Evolutionary conservation across 1,140 invertebrate species (phyloP).

Genomic region (Drosophila pseudoananassae): DNA sequence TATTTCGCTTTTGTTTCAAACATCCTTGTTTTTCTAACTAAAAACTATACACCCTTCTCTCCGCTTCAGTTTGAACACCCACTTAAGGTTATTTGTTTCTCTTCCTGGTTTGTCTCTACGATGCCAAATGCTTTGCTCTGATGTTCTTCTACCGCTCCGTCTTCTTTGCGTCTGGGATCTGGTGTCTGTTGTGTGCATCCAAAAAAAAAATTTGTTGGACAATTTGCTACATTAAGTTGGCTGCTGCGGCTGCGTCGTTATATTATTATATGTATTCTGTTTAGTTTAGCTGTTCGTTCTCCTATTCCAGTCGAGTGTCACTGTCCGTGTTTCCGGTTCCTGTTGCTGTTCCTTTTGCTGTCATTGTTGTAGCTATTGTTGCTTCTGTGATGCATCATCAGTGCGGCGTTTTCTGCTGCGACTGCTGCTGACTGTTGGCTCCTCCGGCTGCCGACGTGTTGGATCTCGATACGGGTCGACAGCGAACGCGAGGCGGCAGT

Average conservation of each 20-base stretch:
- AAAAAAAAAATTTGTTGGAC: conserved; percentile 37
- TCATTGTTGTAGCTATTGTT: conserved; percentile 19
- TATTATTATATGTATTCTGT: conserved; percentile 16
- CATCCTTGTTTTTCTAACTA: conserved; percentile 64
- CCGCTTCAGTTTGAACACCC: conserved; percentile 57
- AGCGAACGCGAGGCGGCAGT: conserved; percentile 85
- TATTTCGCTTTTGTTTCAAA: conserved; percentile 25
- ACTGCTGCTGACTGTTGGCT: conserved; percentile 59
- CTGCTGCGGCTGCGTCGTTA: conserved; percentile 52
- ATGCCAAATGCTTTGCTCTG: conserved; percentile 44
- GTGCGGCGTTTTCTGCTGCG: conserved; percentile 60
- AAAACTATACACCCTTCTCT: conserved; percentile 75
- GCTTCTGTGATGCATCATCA: conserved; percentile 50
- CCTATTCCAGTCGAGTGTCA: neutral
- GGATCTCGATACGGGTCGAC: conserved; percentile 84
- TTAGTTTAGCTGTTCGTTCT: neutral
- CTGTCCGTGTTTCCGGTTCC: conserved; percentile 6
- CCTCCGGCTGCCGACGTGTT: conserved; percentile 63
- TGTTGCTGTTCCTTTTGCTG: conserved; percentile 9
- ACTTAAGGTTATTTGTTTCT: conserved; percentile 1
- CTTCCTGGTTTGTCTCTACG: conserved; percentile 5
- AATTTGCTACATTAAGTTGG: conserved; percentile 62
- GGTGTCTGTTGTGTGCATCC: conserved; percentile 13
- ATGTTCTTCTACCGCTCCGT: conserved; percentile 10
- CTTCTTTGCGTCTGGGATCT: neutral